Evolutionary conservation across 2,888 invertebrate species (phyloP), one percentile per base, ranked within the genome.

Genomic region (Orthosia gothica): DNA sequence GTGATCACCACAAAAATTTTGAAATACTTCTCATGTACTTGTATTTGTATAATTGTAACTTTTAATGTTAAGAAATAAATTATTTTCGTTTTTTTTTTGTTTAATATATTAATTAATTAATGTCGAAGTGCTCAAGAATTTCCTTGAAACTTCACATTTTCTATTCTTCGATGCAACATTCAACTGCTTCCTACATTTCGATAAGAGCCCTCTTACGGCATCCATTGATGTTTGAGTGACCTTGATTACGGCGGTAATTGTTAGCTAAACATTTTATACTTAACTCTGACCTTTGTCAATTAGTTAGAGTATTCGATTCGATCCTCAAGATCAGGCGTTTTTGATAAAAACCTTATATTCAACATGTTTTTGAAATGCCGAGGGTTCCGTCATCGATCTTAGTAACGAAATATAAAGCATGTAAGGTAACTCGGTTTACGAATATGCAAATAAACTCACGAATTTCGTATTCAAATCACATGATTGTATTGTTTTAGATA

Each of bases 201-300:
- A 62, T 62, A 74, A 75, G 59, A 71, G 72, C 57, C 40, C 68
- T 52, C 55, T 75, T 72, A 74, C 74, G 65, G 74, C 81, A 84
- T 89, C 79, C 82, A 91, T 90, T 89, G 76, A 82, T 86, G 63
- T 76, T 55, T 63, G 61, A 74, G 66, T 78, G 79, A 68, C 95
- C 95, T 94, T 94, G 93, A 94, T 93, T 88, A 86, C 84, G 80
- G 76, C 89, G 91, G 89, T 92, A 94, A 95, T 93, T 94, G 92
- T 91, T 89, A 91, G 91, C 88, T 92, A 94, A 95, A 95, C 91
- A 94, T 89, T 85, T 52, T 85, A 88, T 91, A 92, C 92, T 94
- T 89, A 87, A 88, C 83, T 87, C 73, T 92, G 94, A 94, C 95
- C 95, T 95, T 92, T 92, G 87, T 89, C 90, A 91, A 94, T 94